Conservation (phyloP, 2,113 vertebrate genomes). For the Phylloscopus trochiloides region DNA sequence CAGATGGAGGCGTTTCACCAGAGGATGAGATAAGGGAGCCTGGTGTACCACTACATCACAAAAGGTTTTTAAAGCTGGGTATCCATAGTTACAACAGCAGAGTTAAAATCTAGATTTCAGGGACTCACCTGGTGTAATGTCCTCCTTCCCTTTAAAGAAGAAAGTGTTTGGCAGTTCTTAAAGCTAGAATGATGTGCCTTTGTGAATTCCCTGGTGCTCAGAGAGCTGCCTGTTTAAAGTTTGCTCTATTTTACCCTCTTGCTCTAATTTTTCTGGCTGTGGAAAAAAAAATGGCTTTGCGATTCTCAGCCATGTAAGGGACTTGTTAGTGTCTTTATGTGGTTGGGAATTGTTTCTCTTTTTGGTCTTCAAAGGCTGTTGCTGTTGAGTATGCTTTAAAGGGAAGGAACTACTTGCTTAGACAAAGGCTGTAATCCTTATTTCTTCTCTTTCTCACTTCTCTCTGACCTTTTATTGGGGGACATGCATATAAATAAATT, state of each 20-base stretch:
- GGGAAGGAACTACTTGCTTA: neutral
- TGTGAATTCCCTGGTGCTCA: neutral
- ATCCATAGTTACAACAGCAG: conserved; percentile 58
- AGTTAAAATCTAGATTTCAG: conserved; percentile 42
- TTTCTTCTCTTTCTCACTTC: conserved; percentile 12
- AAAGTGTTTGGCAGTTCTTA: conserved; percentile 31
- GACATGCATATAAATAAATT: conserved; percentile 16
- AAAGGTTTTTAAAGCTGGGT: conserved; percentile 38
- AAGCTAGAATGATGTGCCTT: neutral
- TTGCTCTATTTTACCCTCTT: conserved; percentile 37
- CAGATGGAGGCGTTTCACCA: neutral
- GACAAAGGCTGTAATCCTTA: neutral
- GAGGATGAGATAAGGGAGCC: neutral
- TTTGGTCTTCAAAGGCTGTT: conserved; percentile 44
- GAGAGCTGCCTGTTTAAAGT: conserved; percentile 22
- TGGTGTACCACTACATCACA: neutral
- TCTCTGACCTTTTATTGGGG: conserved; percentile 24
- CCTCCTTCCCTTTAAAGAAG: conserved; percentile 56
- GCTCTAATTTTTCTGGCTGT: conserved; percentile 32
- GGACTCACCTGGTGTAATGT: conserved; percentile 38
- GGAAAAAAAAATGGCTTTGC: neutral
- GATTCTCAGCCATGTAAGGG: conserved; percentile 38
- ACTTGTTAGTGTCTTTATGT: conserved; percentile 48
- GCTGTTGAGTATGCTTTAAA: conserved; percentile 18
- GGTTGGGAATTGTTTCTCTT: conserved; percentile 47